phyloP scores from a whole-genome alignment of 2,797 vertebrate genomes.

The Sebastes aleutianus region DNA sequence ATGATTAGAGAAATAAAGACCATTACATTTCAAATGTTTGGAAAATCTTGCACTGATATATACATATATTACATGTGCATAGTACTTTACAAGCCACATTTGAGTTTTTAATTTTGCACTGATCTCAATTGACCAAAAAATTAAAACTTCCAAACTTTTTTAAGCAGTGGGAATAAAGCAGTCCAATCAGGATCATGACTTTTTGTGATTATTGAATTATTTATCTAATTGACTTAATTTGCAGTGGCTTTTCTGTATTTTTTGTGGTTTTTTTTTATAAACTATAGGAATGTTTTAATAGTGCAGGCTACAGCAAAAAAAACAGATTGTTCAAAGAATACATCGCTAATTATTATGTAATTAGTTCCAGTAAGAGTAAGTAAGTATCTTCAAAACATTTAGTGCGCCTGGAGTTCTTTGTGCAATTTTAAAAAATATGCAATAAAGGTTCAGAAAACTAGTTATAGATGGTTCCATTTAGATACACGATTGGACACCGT shows the following conservation, averaged over 20 bases:
- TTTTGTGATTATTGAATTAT: neutral
- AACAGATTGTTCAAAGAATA: neutral
- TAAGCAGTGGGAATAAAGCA: too few relatives aligned
- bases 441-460: neutral
- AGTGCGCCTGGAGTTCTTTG: neutral
- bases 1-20: constrained; percentile 11
- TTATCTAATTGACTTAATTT: neutral
- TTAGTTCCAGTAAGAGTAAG: neutral
- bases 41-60: constrained; percentile 46
- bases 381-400: neutral
- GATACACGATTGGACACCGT: neutral
- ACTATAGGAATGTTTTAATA: neutral
- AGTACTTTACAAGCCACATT: too few relatives aligned
- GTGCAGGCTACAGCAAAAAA: neutral
- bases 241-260: neutral
- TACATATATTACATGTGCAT: neutral
- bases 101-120: neutral
- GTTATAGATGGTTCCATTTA: neutral
- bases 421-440: neutral
- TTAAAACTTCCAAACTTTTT: rapidly evolving
- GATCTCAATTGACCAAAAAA: neutral
- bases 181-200: neutral
- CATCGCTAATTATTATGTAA: neutral
- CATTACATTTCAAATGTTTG: constrained; percentile 64
- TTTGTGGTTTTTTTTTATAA: neutral